These are phyloP conservation scores for Epizoanthus ramosus DNA, from an alignment of 92 coral and sea anemone genomes.

Conservation along the genomic window DNA sequence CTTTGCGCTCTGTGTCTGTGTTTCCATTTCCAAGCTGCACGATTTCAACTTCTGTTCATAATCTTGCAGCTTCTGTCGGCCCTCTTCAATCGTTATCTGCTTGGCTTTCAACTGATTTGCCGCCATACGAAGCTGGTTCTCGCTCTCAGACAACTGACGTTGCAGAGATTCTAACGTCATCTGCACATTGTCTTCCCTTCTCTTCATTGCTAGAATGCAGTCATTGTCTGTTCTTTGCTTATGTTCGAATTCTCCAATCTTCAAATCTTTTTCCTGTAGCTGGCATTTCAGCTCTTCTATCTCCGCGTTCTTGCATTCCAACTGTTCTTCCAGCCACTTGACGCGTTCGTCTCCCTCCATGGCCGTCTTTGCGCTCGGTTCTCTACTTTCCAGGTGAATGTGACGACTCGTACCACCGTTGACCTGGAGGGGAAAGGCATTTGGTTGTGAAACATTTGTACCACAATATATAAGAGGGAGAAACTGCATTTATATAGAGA, in stretches of 20 bases:
- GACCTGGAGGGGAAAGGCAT: not conserved
- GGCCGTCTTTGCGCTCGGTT: not conserved
- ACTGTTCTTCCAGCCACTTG: conserved; percentile 5
- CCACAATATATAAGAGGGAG: not conserved
- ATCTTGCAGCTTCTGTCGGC: conserved; percentile 14
- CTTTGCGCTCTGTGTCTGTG: conserved; percentile 29
- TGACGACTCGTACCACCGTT: not conserved
- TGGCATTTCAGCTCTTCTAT: not conserved
- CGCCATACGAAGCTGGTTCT: conserved; percentile 24
- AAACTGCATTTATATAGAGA: not conserved
- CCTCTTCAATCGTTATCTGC: conserved; percentile 11
- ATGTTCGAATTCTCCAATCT: not conserved
- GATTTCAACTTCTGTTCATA: conserved; percentile 19
- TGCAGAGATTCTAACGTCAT: not conserved
- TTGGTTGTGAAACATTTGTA: not conserved
- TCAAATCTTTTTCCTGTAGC: not conserved
- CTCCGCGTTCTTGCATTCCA: conserved; percentile 8
- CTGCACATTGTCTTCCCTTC: conserved; percentile 22
- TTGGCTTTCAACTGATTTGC: conserved; percentile 10
- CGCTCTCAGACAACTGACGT: conserved; percentile 26
- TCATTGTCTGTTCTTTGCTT: conserved; percentile 17
- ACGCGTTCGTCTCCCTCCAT: not conserved
- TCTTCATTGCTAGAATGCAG: conserved; percentile 7
- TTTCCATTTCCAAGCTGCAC: conserved; percentile 3
- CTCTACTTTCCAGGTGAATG: not conserved